phyloP scores from a whole-genome alignment of 2,888 invertebrate genomes.

The Hirtodrosophila cameraria region DNA sequence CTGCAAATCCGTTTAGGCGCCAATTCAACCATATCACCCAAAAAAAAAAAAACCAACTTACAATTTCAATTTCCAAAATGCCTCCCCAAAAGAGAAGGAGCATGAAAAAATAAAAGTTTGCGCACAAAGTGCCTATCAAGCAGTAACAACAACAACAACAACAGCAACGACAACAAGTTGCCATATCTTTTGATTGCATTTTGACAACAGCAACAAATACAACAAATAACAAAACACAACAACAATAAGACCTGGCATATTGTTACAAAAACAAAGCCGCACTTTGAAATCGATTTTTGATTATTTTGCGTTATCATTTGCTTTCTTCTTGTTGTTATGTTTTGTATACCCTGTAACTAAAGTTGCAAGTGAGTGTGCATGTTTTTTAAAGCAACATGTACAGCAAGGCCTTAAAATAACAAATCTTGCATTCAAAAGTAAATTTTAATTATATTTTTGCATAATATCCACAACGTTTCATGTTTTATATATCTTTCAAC shows the following conservation, averaged over 20 bases:
- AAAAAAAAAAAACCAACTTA: constrained; percentile 36
- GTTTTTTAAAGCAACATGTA: not conserved
- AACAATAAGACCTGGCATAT: constrained; percentile 58
- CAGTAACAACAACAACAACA: constrained; percentile 48
- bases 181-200: constrained; percentile 73
- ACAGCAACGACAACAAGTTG: constrained; percentile 35
- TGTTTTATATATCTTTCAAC: too few relatives aligned
- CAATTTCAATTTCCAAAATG: constrained; percentile 66
- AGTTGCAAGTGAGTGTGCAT: not conserved
- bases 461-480: too few relatives aligned
- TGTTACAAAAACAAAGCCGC: constrained; percentile 70
- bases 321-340: constrained; percentile 19
- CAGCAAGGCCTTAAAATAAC: too few relatives aligned
- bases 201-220: constrained; percentile 63
- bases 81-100: constrained; percentile 30
- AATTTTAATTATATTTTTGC: too few relatives aligned
- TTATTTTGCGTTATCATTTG: constrained; percentile 77
- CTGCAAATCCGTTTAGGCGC: constrained; percentile 54
- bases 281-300: constrained; percentile 80
- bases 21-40: constrained; percentile 41
- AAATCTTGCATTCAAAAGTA: too few relatives aligned
- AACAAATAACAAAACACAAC: constrained; percentile 25
- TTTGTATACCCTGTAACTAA: constrained; percentile 21
- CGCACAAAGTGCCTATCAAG: constrained; percentile 74
- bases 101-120: constrained; percentile 47